phyloP scores from a whole-genome alignment of 1,140 invertebrate species.

The Propsilocerus akamusi region DNA sequence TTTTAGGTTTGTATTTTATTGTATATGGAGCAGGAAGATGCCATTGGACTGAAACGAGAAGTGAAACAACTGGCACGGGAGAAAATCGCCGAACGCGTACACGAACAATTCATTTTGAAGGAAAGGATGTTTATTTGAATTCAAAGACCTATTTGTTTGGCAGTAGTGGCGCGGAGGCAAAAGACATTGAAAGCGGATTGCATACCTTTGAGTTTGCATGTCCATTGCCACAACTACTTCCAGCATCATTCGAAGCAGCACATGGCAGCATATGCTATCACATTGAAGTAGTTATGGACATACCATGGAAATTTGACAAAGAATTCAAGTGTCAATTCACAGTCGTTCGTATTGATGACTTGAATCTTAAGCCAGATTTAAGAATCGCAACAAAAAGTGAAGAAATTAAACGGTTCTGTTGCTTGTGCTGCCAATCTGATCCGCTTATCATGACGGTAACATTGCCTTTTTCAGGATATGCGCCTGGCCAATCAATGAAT shows the following conservation, averaged over 20 bases:
- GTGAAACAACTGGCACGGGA: background rate
- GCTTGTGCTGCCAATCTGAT: background rate
- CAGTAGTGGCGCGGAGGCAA: background rate
- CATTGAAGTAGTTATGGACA: background rate
- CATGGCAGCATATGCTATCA: background rate
- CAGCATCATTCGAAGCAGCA: background rate
- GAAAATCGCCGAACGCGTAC: background rate
- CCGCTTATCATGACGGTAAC: background rate
- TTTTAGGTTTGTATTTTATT: background rate
- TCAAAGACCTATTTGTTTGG: background rate
- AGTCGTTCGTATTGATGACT: background rate
- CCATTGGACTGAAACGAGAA: background rate
- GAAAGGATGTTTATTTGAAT: background rate
- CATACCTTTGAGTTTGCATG: background rate
- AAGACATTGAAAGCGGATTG: background rate
- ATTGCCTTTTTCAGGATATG: background rate
- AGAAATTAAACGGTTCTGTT: background rate
- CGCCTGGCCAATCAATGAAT: background rate
- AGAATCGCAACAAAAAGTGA: background rate
- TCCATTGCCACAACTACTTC: background rate
- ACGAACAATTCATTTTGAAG: background rate
- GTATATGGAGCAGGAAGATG: background rate
- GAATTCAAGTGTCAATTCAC: background rate
- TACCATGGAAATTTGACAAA: background rate
- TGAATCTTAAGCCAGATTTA: background rate